A percentile compares a stretch with the other conserved stretches of the same genome.
Conservation (phyloP, 2,113 vertebrate species). For the Macroglossus sobrinus region DNA sequence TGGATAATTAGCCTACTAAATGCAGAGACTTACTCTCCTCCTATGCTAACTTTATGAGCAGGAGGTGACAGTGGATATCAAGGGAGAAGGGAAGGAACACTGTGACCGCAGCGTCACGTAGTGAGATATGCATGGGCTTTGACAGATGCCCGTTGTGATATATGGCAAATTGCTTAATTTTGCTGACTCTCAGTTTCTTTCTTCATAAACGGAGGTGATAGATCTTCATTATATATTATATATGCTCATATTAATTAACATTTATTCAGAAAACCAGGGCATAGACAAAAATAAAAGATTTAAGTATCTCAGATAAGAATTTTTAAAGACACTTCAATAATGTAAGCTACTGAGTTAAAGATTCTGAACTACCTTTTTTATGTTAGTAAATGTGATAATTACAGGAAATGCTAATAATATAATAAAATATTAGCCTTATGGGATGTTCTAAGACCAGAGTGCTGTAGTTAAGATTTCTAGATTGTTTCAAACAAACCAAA, state of each 20-base stretch:
- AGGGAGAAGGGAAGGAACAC: neutral
- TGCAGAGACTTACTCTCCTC: neutral
- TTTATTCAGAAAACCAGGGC: neutral
- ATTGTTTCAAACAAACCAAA: neutral
- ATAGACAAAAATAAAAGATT: neutral
- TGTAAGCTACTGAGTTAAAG: neutral
- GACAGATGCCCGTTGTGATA: neutral
- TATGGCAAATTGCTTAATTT: neutral
- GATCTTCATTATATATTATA: neutral
- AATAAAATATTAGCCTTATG: neutral
- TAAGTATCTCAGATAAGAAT: neutral
- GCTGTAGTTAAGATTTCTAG: neutral
- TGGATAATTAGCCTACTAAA: neutral
- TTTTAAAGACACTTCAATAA: neutral
- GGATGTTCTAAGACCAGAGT: neutral
- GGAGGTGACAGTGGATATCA: neutral
- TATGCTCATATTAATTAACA: neutral
- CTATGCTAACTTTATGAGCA: neutral
- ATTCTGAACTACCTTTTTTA: neutral
- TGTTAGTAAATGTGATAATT: neutral
- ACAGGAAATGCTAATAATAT: neutral
- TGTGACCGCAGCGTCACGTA: neutral
- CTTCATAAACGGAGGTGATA: neutral
- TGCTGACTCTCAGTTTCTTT: neutral
- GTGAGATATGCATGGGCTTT: neutral